phyloP scores from a whole-genome alignment of 2,888 invertebrate genomes.

The Drosophila buzzatii region DNA sequence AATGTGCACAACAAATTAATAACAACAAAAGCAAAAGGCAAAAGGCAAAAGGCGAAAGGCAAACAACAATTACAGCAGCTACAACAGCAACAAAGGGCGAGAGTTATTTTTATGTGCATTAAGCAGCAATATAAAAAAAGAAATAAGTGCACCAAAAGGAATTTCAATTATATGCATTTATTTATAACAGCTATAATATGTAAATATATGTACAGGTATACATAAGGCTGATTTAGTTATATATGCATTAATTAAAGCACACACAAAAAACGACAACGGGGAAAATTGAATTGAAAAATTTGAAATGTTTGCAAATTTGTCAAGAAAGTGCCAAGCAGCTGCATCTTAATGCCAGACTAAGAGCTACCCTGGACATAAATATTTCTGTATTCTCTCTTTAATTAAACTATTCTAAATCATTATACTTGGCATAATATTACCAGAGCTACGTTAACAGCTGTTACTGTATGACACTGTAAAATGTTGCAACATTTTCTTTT shows the following conservation, averaged over 20 bases:
- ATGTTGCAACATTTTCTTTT: too few species aligned
- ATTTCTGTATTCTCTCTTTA: background rate
- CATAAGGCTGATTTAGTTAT: background rate
- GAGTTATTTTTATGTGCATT: slow-evolving; percentile 26
- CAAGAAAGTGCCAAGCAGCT: slow-evolving; percentile 2
- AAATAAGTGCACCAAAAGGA: slow-evolving; percentile 12
- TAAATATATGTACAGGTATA: background rate
- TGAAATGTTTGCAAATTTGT: slow-evolving; percentile 11
- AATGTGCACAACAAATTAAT: slow-evolving; percentile 45
- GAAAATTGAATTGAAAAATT: slow-evolving; percentile 6
- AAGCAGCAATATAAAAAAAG: slow-evolving; percentile 6
- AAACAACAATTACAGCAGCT: slow-evolving; percentile 20
- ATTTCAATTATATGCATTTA: slow-evolving; percentile 14
- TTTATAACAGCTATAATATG: background rate
- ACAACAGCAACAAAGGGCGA: slow-evolving; percentile 27
- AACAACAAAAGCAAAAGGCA: slow-evolving; percentile 38
- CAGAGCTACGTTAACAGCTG: too few species aligned
- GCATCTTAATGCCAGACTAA: background rate
- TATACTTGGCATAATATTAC: too few species aligned
- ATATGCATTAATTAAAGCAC: slow-evolving; percentile 10
- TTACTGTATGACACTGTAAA: too few species aligned
- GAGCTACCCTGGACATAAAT: background rate
- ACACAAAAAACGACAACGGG: background rate
- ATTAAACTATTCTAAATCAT: too few species aligned
- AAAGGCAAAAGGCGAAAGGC: slow-evolving; percentile 15